These are phyloP conservation scores for Dryoscopus gambensis DNA, from an alignment of 2,113 vertebrate genomes.

Conservation along the genomic window DNA sequence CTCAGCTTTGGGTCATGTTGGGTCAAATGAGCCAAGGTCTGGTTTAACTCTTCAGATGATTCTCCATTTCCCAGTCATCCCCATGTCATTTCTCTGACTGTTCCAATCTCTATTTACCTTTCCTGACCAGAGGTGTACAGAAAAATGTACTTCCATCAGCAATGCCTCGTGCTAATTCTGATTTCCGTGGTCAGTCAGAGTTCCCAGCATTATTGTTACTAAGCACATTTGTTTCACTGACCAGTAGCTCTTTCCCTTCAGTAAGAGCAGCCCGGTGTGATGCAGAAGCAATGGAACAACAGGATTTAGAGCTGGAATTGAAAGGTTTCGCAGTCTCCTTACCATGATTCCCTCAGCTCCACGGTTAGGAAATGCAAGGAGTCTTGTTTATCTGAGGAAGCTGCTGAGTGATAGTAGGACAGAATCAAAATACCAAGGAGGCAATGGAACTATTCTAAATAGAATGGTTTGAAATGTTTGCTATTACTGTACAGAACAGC, in stretches of 20 bases:
- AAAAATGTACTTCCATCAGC: not conserved
- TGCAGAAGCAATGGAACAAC: not conserved
- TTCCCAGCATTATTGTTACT: not conserved
- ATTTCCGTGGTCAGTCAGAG: not conserved
- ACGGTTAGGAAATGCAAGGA: not conserved
- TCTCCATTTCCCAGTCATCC: not conserved
- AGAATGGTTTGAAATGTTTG: conserved; percentile 56
- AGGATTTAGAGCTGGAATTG: not conserved
- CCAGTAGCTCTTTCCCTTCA: not conserved
- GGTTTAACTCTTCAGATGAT: not conserved
- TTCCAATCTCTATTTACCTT: not conserved
- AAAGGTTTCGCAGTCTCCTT: not conserved
- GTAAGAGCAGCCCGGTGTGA: not conserved
- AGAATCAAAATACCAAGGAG: conserved; percentile 13
- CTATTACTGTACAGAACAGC: conserved; percentile 43
- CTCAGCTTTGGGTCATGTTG: not conserved
- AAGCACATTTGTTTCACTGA: not conserved
- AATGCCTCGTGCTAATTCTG: not conserved
- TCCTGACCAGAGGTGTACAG: not conserved
- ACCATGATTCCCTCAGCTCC: not conserved
- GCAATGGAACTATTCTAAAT: conserved; percentile 34
- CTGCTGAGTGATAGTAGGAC: not conserved
- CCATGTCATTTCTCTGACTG: not conserved
- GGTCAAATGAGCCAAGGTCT: not conserved
- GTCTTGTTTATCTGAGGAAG: not conserved